Conservation (phyloP, 1,140 invertebrate species). For the Neocloeon triangulifer region DNA sequence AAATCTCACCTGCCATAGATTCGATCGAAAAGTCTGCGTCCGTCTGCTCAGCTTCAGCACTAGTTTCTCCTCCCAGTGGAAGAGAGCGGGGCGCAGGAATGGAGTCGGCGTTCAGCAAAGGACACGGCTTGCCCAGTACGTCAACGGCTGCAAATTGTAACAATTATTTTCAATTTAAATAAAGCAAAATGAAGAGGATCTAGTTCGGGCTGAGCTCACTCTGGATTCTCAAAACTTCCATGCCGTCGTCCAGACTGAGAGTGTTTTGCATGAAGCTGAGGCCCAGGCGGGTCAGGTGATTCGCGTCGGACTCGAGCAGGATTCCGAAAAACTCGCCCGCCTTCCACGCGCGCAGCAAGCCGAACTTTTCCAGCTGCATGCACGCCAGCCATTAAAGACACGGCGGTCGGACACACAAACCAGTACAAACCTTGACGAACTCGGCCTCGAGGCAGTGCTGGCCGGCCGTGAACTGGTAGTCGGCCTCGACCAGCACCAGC, state of each 20-base stretch:
- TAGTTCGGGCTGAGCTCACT: slow-evolving; percentile 33
- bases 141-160: slow-evolving; percentile 20
- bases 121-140: slow-evolving; percentile 25
- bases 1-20: slow-evolving; percentile 1
- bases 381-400: not conserved
- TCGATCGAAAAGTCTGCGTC: slow-evolving; percentile 2
- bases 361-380: slow-evolving; percentile 39
- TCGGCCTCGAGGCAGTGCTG: too few species aligned
- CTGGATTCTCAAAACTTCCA: slow-evolving; percentile 34
- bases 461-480: too few species aligned
- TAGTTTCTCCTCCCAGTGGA: slow-evolving; percentile 3
- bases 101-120: slow-evolving; percentile 11
- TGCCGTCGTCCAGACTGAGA: slow-evolving; percentile 34
- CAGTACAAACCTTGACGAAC: not conserved
- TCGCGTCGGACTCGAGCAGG: slow-evolving; percentile 35
- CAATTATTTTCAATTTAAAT: not conserved
- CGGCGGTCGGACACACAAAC: not conserved
- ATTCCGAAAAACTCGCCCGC: slow-evolving; percentile 30
- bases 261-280: slow-evolving; percentile 29
- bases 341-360: slow-evolving; percentile 36
- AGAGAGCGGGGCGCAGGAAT: slow-evolving; percentile 8
- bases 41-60: slow-evolving; percentile 3
- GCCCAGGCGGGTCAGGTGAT: slow-evolving; percentile 32
- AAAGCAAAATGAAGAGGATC: slow-evolving; percentile 3
- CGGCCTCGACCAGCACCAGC: slow-evolving; percentile 23